Base-by-base conservation (phyloP, 2,113 vertebrate genomes). In the Rattus rattus region DNA sequence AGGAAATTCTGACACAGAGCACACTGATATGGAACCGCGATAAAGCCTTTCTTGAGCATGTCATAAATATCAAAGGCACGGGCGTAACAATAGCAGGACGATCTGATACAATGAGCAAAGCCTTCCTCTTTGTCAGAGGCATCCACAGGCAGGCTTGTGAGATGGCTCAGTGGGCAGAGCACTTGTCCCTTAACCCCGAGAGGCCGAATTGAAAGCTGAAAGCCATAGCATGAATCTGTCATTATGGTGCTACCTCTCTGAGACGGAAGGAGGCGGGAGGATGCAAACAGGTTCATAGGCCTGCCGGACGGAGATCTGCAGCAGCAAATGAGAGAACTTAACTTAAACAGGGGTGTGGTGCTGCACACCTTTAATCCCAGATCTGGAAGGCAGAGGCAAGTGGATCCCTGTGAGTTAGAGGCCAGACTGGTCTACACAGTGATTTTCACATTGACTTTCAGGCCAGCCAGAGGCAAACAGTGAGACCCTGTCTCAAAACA, bases 1-100 rank as follows among this genome's bases (percentile, higher is more conserved):
- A 96, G 85, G 69, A 96, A 94, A 95, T 88, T 80, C 75, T 93
- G 75, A 86, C 72, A 65, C 52, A 61, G 91, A 89, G 80, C 75
- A 93, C 83, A 81, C 14, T 80, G 19, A 93, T 19, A 94, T 7
- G 2, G 85, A 96, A 49, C 3, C 47, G 73, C 36, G 2, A 96
- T 80, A 97, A 95, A 84, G 67, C 54, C 86, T 56, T 70, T 96
- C 36, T 61, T 61, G 47, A 85, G 54, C n/a, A 70, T 14, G 85
- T 39, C 63, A 63, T 39, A 96, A 97, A 54, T 22, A 81, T 16
- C 30, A 79, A 90, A 72, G 1, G 12, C 1, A 33, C 76, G 0
- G 10, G 61, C 12, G 33, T 52, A 47, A 94, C 2, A 54, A 49
- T 12, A 86, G 63, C 10, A 5, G 56, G 75, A 81, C 63, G 47